Conservation (phyloP, 2,797 vertebrate genomes). For the Centropyge bicolor region DNA sequence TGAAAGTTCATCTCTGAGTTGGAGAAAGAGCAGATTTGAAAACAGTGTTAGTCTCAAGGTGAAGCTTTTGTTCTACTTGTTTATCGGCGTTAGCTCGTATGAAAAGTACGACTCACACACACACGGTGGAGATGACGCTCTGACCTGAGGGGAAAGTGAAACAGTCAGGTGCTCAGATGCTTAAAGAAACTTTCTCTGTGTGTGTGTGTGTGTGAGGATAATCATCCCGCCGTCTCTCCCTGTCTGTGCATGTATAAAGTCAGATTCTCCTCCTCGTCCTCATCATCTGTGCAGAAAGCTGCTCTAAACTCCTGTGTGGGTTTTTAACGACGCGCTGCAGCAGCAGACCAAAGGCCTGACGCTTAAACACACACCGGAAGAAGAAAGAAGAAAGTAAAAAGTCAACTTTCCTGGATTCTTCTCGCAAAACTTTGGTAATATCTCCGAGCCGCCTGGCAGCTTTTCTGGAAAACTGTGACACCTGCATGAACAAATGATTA, state of each 20-base stretch:
- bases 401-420: constrained; percentile 20
- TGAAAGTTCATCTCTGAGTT: too few species aligned
- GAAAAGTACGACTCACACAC: too few species aligned
- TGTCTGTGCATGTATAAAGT: neutral
- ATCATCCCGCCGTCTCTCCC: neutral
- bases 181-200: neutral
- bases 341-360: constrained; percentile 6
- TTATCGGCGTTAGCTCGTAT: too few species aligned
- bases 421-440: constrained; percentile 20
- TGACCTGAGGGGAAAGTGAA: too few species aligned
- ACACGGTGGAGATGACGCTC: too few species aligned
- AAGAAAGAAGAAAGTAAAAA: neutral
- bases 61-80: too few species aligned
- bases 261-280: neutral
- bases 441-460: constrained; percentile 11
- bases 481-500: constrained; percentile 53
- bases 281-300: constrained; percentile 7
- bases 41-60: too few species aligned
- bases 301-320: neutral
- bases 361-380: neutral
- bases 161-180: neutral
- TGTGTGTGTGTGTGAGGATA: neutral
- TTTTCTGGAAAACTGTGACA: constrained; percentile 26
- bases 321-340: constrained; percentile 24
- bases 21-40: too few species aligned